Percentiles rank a stretch among this genome's conserved stretches.
Evolutionary conservation across 2,797 vertebrate genomes (phyloP).

Genomic region (Myotis myotis): DNA sequence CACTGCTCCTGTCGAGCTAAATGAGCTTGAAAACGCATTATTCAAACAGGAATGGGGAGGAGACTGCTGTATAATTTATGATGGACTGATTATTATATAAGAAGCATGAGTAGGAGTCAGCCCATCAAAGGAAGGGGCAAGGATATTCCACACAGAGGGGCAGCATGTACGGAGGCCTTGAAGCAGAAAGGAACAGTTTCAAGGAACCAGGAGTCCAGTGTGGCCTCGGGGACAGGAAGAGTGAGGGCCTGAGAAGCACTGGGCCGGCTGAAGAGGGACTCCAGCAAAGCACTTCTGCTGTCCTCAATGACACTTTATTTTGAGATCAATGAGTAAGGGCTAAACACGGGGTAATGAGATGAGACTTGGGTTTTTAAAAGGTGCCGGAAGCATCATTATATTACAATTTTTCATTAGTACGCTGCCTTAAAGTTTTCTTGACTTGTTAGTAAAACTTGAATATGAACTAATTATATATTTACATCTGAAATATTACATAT

Average conservation of each 20-base stretch:
- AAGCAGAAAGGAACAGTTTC: not conserved
- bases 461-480: not conserved
- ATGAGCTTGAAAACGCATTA: not conserved
- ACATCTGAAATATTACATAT: not conserved
- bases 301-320: not conserved
- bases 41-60: not conserved
- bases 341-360: not conserved
- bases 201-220: not conserved
- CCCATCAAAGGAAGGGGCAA: not conserved
- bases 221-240: not conserved
- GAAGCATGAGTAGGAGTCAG: not conserved
- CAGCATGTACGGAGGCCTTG: not conserved
- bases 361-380: not conserved
- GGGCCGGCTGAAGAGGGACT: not conserved
- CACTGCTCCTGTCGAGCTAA: not conserved
- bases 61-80: not conserved
- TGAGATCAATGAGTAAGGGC: not conserved
- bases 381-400: not conserved
- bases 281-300: not conserved
- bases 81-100: slow-evolving; percentile 4
- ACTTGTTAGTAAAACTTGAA: slow-evolving; percentile 11
- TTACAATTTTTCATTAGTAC: slow-evolving; percentile 8
- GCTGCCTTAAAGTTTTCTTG: slow-evolving; percentile 5
- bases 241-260: not conserved
- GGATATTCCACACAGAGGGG: not conserved